These are phyloP conservation scores for Nomada fucata DNA, from an alignment of 2,888 invertebrate genomes.

Conservation along the genomic window DNA sequence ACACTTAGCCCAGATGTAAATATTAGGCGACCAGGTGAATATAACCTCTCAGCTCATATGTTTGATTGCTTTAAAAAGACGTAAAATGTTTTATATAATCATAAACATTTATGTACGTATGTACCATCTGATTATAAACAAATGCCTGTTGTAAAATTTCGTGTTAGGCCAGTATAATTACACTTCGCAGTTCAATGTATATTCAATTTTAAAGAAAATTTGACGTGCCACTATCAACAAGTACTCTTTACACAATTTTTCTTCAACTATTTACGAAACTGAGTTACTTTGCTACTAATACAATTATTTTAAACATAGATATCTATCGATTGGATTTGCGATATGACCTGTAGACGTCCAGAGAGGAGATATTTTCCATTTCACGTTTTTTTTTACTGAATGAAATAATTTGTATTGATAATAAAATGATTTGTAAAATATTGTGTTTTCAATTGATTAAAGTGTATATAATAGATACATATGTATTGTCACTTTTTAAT, in stretches of 20 bases:
- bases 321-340: not conserved
- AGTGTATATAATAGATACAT: not conserved
- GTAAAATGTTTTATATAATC: not conserved
- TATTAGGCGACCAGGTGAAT: conserved; percentile 93
- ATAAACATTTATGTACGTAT: not conserved
- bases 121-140: not conserved
- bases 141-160: not conserved
- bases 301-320: conserved; percentile 6
- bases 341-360: not conserved
- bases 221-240: conserved; percentile 13
- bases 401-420: not conserved
- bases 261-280: conserved; percentile 15
- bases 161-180: not conserved
- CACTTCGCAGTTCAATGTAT: not conserved
- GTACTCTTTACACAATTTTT: conserved; percentile 7
- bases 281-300: not conserved
- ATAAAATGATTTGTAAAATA: conserved; percentile 10
- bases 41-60: conserved; percentile 55
- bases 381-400: not conserved
- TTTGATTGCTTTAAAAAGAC: not conserved
- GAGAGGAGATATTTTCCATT: not conserved
- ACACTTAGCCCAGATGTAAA: conserved; percentile 94
- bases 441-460: not conserved
- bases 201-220: not conserved
- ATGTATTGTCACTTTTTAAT: not conserved